Evolutionary conservation across 2,888 invertebrate species (phyloP), one percentile per base, ranked within the genome.

Genomic region (Callyntrura sp.): DNA sequence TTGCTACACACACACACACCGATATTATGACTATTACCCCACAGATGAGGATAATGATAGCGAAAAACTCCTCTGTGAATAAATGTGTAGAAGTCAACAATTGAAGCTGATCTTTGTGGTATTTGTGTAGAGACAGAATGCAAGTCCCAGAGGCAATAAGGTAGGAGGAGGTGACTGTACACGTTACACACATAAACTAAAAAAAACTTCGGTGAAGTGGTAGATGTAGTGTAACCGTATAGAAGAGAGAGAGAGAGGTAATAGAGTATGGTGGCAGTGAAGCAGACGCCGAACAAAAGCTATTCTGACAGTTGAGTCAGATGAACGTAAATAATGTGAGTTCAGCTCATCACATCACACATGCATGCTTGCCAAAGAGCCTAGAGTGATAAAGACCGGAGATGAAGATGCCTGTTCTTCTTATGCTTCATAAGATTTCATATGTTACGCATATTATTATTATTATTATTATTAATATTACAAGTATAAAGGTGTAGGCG

Each of bases 301-400:
- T 48, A 88, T 82, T 88, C 88, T 88, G 88, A 88, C 82, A 88
- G 88, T 81, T 73, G 73, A 88, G 82, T 88, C 73, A 73, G 88
- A 88, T 82, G 82, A 81, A 73, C 82, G 82, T 82, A 82, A 82
- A 88, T 82, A 82, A 88, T 82, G 82, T 60, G 88, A 88, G 88
- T 73, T 88, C 25, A 88, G 70, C 88, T 82, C 88, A 73, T 88
- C 88, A 88, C 82, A 81, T 82, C 82, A 82, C 60, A 76, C 60
- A 82, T 45, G 23, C 76, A 76, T 73, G 73, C 48, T 48, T 76
- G 48, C 76, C 45, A 35, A 35, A 35, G 35, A 73, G 82, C 81
- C 82, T 62, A 5, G 35, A 88, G 83, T 88, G 83, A 88, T 88
- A 88, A 88, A 88, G 83, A 78, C 73, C 76, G 83, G 88, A 83